Conservation (phyloP, 2,888 invertebrate genomes). For the Pogonocherus hispidulus region DNA sequence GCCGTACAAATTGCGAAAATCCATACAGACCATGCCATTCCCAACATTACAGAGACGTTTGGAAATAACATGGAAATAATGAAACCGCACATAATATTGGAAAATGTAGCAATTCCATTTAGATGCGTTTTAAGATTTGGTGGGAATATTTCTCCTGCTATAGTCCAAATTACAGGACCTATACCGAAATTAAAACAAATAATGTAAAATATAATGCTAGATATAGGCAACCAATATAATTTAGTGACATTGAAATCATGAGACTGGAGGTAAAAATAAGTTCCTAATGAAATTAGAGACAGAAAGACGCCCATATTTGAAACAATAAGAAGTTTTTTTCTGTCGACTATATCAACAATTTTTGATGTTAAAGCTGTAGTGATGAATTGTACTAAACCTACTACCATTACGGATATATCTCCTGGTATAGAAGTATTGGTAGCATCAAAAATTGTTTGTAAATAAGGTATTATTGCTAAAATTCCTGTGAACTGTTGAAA, state of each 20-base stretch:
- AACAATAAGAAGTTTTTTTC: constrained; percentile 78
- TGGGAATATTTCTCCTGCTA: constrained; percentile 86
- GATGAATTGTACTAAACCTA: constrained; percentile 77
- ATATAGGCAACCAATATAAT: constrained; percentile 79
- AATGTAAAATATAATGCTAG: constrained; percentile 79
- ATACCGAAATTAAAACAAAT: constrained; percentile 78
- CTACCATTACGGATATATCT: constrained; percentile 76
- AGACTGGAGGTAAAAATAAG: constrained; percentile 50
- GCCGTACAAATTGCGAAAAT: constrained; percentile 35
- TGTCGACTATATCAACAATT: constrained; percentile 83
- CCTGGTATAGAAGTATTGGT: constrained; percentile 68
- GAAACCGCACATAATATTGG: constrained; percentile 38
- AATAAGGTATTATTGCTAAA: constrained; percentile 83
- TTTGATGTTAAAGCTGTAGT: constrained; percentile 79
- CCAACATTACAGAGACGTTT: constrained; percentile 35
- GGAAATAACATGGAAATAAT: constrained; percentile 47
- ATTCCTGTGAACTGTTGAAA: constrained; percentile 72
- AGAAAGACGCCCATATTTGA: constrained; percentile 77
- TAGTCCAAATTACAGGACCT: constrained; percentile 85
- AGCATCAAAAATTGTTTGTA: constrained; percentile 77
- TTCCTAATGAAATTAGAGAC: constrained; percentile 65
- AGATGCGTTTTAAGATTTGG: constrained; percentile 81
- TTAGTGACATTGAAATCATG: constrained; percentile 36
- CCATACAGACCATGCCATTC: constrained; percentile 48
- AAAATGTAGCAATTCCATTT: constrained; percentile 35